These are phyloP conservation scores for Aviceda subcristata DNA, from an alignment of 2,113 vertebrate species.

Conservation along the genomic window DNA sequence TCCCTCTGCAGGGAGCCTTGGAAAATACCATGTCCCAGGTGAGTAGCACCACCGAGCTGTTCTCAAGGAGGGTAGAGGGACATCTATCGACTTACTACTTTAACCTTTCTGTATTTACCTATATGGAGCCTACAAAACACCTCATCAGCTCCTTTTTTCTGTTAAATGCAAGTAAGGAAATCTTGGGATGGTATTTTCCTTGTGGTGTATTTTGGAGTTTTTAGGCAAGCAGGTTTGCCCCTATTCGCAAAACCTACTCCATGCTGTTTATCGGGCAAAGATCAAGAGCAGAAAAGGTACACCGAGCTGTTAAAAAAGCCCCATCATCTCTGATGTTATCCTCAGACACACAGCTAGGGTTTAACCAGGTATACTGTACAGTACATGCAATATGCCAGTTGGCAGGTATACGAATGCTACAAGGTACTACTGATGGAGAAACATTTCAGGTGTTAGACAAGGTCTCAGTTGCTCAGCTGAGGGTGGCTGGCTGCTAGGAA, in stretches of 20 bases:
- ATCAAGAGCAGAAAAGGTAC: not conserved
- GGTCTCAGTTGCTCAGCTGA: not conserved
- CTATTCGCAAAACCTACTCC: not conserved
- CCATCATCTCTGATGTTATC: not conserved
- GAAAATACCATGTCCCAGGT: not conserved
- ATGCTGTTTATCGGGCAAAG: not conserved
- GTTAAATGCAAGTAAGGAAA: not conserved
- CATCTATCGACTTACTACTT: not conserved
- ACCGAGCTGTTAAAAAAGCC: not conserved
- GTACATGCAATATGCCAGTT: rapidly evolving
- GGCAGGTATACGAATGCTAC: not conserved
- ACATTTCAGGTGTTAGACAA: not conserved
- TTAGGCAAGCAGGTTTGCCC: not conserved
- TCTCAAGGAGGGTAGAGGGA: not conserved
- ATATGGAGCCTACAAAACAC: not conserved
- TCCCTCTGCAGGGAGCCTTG: not conserved
- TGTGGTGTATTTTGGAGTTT: not conserved
- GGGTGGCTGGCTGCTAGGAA: not conserved
- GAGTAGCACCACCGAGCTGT: not conserved
- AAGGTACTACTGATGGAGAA: not conserved
- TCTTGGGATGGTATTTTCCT: not conserved
- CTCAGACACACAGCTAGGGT: not conserved
- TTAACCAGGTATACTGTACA: rapidly evolving
- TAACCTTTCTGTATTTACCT: not conserved
- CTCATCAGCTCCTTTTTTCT: not conserved